These are phyloP conservation scores for Larimichthys polyactis DNA, from an alignment of 2,113 vertebrate species.

Conservation along the genomic window DNA sequence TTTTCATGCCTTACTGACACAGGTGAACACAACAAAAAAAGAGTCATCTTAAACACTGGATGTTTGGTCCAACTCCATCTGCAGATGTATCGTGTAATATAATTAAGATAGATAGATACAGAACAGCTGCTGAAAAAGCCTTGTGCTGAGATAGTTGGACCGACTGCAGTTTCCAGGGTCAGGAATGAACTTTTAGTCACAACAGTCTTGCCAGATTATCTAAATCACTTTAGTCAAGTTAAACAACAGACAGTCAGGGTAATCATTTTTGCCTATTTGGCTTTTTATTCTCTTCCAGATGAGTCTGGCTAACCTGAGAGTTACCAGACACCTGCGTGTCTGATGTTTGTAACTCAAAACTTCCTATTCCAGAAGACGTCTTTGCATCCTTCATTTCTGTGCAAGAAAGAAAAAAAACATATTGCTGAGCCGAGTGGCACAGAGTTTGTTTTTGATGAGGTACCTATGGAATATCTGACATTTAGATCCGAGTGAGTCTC, in stretches of 20 bases:
- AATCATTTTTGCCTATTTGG: background rate
- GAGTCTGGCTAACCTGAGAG: background rate
- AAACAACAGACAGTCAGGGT: background rate
- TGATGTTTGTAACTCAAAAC: too few species aligned
- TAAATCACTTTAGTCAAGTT: background rate
- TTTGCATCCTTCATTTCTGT: too few species aligned
- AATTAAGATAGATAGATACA: too few species aligned
- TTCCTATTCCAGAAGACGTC: too few species aligned
- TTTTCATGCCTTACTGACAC: conserved; percentile 16
- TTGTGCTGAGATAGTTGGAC: background rate
- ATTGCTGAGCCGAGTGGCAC: too few species aligned
- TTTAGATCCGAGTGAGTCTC: too few species aligned
- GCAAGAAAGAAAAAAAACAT: too few species aligned
- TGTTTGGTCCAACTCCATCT: background rate
- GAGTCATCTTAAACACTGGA: too few species aligned
- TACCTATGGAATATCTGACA: too few species aligned
- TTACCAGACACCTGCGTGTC: background rate
- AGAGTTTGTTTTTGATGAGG: too few species aligned
- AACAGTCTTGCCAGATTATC: background rate
- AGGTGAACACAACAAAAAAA: too few species aligned
- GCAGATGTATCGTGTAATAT: background rate
- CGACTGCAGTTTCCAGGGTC: background rate
- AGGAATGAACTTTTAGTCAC: background rate
- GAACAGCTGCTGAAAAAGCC: background rate
- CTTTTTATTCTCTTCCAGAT: background rate